Base-by-base conservation (phyloP, 1,140 invertebrate species). In the Trialeurodes vaporariorum region DNA sequence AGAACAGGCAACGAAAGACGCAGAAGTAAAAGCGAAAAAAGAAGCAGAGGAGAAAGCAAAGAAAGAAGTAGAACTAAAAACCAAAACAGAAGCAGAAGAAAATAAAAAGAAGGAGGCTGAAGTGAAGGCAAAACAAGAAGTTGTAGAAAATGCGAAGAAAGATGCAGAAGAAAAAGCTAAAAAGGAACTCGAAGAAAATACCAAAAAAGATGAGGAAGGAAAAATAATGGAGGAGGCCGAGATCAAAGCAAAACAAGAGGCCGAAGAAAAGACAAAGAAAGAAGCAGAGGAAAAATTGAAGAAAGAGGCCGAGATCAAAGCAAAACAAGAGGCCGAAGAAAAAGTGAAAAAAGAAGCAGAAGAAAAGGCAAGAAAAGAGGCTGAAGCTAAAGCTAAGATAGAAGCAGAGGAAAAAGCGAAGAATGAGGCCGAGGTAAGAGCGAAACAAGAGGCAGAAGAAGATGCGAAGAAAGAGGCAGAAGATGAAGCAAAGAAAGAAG, bases 1-100 rank as follows among this genome's bases (percentile, higher is more conserved):
- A 64, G 73, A 72, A 26, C 72, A 71, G 40, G 70, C 71, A 62
- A 73, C 71, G 22, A 77, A 76, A 72, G 74, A 78, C 60, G 74
- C 71, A 22, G 73, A 75, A 64, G 68, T 63, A 25, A 59, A 17
- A 60, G 65, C 68, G 27, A 60, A 21, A 69, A 34, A 67, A 61
- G 62, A 69, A 25, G 25, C 71, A 63, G 72, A 66, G 22, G 64
- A 70, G 26, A 62, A 65, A 27, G 69, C 68, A 64, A 67, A 70
- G 62, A 64, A 70, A 25, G 67, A 68, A 65, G 67, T 71, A 66
- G 63, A 64, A 64, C 66, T 40, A 65, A 40, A 58, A 61, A 71
- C 64, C 40, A 67, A 27, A 64, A 71, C 27, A 63, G 68, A 69
- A 23, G 23, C 11, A 62, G 63, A 27, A 63, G 65, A 67, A 63